Evolutionary conservation across 2,113 vertebrate species (phyloP).

Genomic region (Bos javanicus): DNA sequence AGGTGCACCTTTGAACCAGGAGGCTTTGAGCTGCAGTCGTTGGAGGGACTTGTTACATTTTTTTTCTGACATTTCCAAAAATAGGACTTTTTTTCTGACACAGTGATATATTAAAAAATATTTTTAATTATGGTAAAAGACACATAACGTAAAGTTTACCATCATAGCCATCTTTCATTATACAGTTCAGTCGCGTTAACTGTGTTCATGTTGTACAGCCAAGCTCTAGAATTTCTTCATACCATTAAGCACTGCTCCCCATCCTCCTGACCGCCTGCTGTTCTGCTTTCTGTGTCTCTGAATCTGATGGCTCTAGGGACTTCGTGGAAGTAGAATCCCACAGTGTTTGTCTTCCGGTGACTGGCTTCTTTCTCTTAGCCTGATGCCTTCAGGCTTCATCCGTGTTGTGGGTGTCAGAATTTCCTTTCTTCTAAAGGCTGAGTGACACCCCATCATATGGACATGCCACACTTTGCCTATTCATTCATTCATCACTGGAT

Average conservation of each 20-base stretch:
- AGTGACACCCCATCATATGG: not conserved
- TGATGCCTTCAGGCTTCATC: not conserved
- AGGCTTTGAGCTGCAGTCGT: not conserved
- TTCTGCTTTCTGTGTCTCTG: not conserved
- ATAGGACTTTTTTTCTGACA: not conserved
- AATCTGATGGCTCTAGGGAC: not conserved
- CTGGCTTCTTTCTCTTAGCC: not conserved
- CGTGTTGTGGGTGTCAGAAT: not conserved
- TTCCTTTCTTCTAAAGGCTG: not conserved
- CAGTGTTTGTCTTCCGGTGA: not conserved
- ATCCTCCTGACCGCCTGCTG: not conserved
- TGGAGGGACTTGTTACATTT: not conserved
- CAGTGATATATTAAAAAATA: not conserved
- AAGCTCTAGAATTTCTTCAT: not conserved
- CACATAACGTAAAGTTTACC: not conserved
- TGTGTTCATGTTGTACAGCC: not conserved
- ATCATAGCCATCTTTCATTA: not conserved
- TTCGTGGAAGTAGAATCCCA: not conserved
- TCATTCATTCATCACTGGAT: not conserved
- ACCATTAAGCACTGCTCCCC: fast-evolving
- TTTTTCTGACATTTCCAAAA: not conserved
- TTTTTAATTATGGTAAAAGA: not conserved
- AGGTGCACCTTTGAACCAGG: not conserved
- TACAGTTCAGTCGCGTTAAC: not conserved
- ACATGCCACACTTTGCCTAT: not conserved